phyloP scores from a whole-genome alignment of 2,797 vertebrate genomes.

The Catharus ustulatus region DNA sequence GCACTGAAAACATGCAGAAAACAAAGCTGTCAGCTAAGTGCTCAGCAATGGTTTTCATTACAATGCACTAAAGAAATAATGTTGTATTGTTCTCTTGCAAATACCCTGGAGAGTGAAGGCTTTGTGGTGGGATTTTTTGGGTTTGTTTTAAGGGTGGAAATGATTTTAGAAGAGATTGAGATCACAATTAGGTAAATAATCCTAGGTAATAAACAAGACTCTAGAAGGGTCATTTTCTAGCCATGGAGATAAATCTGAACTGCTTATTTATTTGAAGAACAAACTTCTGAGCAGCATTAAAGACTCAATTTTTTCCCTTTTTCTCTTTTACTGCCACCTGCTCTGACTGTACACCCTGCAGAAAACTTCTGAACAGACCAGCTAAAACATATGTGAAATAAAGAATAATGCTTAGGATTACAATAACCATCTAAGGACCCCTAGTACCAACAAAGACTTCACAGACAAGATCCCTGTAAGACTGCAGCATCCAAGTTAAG shows the following conservation, averaged over 20 bases:
- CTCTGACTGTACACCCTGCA: neutral
- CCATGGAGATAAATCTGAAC: neutral
- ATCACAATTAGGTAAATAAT: conserved; percentile 55
- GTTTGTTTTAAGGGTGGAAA: conserved; percentile 61
- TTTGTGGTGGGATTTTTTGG: conserved; percentile 1
- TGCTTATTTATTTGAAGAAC: conserved; percentile 2
- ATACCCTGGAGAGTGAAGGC: conserved; percentile 28
- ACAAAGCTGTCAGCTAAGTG: conserved; percentile 45
- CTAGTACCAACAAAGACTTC: neutral
- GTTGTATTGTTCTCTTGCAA: conserved; percentile 60
- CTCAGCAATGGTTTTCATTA: conserved; percentile 65
- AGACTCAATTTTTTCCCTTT: neutral
- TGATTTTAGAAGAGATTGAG: conserved; percentile 45
- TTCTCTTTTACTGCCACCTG: conserved; percentile 16
- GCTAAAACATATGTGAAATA: neutral
- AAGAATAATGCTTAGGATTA: neutral
- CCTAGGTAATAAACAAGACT: conserved; percentile 43
- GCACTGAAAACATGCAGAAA: conserved; percentile 52
- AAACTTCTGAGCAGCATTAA: neutral
- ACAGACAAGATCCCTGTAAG: neutral
- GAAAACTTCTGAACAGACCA: neutral
- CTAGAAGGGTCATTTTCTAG: neutral
- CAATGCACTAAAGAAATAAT: conserved; percentile 58
- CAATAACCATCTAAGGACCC: neutral
- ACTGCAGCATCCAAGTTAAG: neutral